Conservation (phyloP, 2,888 invertebrate species). For the Polydrusus pterygomalis region DNA sequence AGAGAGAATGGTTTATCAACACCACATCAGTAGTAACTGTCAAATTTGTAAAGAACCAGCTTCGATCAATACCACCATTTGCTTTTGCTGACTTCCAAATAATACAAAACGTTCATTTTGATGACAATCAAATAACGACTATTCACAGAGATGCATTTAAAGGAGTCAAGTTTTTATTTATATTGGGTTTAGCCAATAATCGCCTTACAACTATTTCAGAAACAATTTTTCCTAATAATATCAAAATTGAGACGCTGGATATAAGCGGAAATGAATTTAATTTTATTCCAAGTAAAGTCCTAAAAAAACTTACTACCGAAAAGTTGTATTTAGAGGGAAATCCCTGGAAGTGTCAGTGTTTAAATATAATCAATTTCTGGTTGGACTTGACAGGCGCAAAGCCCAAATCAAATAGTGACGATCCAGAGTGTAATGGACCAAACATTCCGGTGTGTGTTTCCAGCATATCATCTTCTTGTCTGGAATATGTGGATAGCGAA, state of each 20-base stretch:
- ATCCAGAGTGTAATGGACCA: constrained; percentile 49
- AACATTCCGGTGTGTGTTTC: constrained; percentile 57
- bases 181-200: constrained; percentile 61
- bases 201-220: constrained; percentile 55
- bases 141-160: constrained; percentile 61
- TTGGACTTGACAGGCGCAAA: constrained; percentile 55
- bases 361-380: constrained; percentile 59
- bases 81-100: constrained; percentile 58
- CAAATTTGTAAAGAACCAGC: constrained; percentile 59
- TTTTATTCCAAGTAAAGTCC: constrained; percentile 57
- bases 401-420: constrained; percentile 40
- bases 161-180: constrained; percentile 57
- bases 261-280: constrained; percentile 61
- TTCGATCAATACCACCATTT: constrained; percentile 55
- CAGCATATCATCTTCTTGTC: constrained; percentile 44
- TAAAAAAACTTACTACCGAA: constrained; percentile 56
- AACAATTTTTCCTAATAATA: constrained; percentile 57
- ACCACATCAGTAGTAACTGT: constrained; percentile 57
- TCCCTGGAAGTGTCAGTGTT: constrained; percentile 64
- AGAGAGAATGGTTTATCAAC: constrained; percentile 60
- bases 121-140: constrained; percentile 59
- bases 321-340: constrained; percentile 60
- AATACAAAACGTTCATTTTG: constrained; percentile 58
- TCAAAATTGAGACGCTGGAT: constrained; percentile 55
- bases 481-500: constrained; percentile 55